These are phyloP conservation scores for Drosophila cognata DNA, from an alignment of 2,888 invertebrate genomes.

Conservation along the genomic window DNA sequence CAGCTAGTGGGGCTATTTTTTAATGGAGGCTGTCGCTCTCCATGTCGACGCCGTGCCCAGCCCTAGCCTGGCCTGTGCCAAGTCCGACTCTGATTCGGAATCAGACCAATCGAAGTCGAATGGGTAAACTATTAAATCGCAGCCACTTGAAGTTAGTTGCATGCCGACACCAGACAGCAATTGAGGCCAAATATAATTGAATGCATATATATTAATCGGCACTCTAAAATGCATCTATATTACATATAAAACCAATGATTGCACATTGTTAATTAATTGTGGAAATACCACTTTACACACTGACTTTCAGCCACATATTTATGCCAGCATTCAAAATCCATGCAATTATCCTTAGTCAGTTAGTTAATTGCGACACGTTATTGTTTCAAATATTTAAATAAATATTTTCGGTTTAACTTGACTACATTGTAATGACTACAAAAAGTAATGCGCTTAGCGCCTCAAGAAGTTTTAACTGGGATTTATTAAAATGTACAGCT, in stretches of 20 bases:
- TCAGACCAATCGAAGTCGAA: conserved; percentile 26
- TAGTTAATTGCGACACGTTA: background rate
- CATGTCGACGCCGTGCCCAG: conserved; percentile 6
- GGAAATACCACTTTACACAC: background rate
- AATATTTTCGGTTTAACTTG: background rate
- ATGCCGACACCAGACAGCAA: conserved; percentile 44
- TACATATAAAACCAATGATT: background rate
- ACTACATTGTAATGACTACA: no score
- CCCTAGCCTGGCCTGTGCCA: conserved; percentile 7
- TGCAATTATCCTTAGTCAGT: background rate
- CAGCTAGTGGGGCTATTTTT: conserved; percentile 74
- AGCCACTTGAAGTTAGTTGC: conserved; percentile 25
- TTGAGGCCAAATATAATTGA: conserved; percentile 71
- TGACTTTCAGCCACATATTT: background rate
- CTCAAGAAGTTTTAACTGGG: background rate
- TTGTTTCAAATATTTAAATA: background rate
- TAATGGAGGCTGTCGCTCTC: conserved; percentile 63
- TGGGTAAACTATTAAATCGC: conserved; percentile 23
- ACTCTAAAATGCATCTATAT: conserved; percentile 22
- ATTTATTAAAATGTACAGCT: background rate
- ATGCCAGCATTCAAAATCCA: background rate
- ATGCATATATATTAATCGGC: conserved; percentile 42
- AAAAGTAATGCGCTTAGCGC: background rate
- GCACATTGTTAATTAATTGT: background rate
- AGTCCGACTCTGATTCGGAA: conserved; percentile 21